Evolutionary conservation across 2,113 vertebrate species (phyloP).

Genomic region (Ellobius talpinus): DNA sequence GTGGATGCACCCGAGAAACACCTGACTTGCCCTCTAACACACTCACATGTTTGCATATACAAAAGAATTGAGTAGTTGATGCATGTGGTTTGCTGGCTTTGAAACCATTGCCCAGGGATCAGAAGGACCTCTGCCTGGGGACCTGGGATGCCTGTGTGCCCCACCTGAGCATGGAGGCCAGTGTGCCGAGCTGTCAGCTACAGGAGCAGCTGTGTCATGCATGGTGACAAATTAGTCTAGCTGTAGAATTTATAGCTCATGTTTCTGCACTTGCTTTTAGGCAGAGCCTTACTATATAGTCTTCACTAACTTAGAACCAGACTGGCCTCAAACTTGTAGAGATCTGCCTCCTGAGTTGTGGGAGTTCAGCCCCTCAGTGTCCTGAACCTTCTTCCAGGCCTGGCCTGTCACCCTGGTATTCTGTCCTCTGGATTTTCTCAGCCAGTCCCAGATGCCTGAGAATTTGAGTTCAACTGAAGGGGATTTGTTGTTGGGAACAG

Average conservation of each 20-base stretch:
- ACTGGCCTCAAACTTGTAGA: not conserved
- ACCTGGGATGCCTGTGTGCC: not conserved
- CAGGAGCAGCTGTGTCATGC: not conserved
- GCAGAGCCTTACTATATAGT: not conserved
- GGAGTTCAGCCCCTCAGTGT: not conserved
- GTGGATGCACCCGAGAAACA: no score
- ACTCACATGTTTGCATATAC: not conserved
- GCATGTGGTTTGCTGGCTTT: not conserved
- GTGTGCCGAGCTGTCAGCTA: not conserved
- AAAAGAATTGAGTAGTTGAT: not conserved
- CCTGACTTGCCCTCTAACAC: not conserved
- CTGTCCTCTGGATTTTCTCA: not conserved
- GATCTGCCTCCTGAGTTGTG: not conserved
- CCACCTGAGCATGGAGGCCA: not conserved
- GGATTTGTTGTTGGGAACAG: not conserved
- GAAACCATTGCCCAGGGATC: not conserved
- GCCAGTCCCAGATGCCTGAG: no score
- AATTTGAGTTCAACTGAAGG: not conserved
- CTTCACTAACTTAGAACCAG: not conserved
- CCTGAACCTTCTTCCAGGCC: not conserved
- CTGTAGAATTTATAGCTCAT: not conserved
- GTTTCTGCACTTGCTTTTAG: not conserved
- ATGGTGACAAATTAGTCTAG: not conserved
- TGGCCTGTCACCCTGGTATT: no score
- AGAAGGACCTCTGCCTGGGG: not conserved